phyloP scores from a whole-genome alignment of 2,113 vertebrate genomes.

The Gasterosteus nipponicus region DNA sequence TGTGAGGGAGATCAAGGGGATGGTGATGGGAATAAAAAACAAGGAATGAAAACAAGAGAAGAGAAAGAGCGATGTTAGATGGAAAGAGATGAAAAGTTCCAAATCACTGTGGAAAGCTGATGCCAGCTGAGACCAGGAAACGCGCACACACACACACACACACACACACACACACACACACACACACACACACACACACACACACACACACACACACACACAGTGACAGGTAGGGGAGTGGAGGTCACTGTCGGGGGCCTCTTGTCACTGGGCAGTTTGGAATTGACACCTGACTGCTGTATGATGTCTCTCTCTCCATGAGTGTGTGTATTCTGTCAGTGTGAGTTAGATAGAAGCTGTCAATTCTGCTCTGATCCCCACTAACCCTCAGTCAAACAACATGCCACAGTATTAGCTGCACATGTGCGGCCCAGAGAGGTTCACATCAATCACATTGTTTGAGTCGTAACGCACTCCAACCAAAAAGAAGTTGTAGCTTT shows the following conservation, averaged over 20 bases:
- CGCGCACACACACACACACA: conserved; percentile 21
- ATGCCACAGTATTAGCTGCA: conserved; percentile 51
- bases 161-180: conserved; percentile 19
- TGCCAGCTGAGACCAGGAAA: conserved; percentile 56
- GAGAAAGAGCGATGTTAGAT: conserved; percentile 1
- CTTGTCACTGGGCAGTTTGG: conserved; percentile 60
- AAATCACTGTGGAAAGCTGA: conserved; percentile 33
- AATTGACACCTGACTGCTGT: conserved; percentile 65
- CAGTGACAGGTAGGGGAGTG: conserved; percentile 33
- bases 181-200: conserved; percentile 6
- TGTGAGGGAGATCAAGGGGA: not conserved
- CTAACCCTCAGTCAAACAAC: conserved; percentile 68
- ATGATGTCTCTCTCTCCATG: conserved; percentile 36
- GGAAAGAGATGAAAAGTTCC: conserved; percentile 13
- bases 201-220: conserved; percentile 18
- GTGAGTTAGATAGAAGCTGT: conserved; percentile 39
- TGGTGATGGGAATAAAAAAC: not conserved
- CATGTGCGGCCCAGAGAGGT: conserved; percentile 34
- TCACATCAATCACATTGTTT: conserved; percentile 20
- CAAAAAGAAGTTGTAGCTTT: not conserved
- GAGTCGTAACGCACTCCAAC: not conserved
- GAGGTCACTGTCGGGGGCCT: conserved; percentile 48
- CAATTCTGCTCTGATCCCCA: conserved; percentile 62
- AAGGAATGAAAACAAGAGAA: not conserved
- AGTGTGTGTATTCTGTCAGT: conserved; percentile 11